Evolutionary conservation across 2,888 invertebrate species (phyloP).

Genomic region (Tribolium freemani): DNA sequence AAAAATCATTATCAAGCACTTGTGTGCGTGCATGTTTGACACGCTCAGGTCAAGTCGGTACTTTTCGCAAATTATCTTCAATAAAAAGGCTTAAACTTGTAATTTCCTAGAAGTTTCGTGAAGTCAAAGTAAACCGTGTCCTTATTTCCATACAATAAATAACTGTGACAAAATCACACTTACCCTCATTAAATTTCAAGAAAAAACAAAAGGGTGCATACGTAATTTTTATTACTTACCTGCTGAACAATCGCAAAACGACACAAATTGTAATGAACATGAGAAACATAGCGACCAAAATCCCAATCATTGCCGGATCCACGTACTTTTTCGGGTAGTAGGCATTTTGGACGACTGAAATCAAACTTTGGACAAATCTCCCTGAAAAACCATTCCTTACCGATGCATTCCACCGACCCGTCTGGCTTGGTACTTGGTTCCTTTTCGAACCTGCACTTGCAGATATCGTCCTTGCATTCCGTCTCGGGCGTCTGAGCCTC

Average conservation of each 20-base stretch:
- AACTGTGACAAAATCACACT: not conserved
- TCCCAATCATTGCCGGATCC: slow-evolving; percentile 92
- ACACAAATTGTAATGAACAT: slow-evolving; percentile 96
- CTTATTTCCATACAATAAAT: not conserved
- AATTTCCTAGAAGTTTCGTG: not conserved
- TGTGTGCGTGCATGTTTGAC: not conserved
- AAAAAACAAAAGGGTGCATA: slow-evolving; percentile 15
- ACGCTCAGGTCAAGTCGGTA: not conserved
- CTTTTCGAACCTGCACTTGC: slow-evolving; percentile 86
- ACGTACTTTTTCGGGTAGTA: slow-evolving; percentile 77
- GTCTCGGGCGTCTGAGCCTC: slow-evolving; percentile 81
- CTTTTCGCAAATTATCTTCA: not conserved
- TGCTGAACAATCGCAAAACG: slow-evolving; percentile 91
- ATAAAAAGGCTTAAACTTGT: not conserved
- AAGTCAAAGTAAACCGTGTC: not conserved
- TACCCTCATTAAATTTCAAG: not conserved
- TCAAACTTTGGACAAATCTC: not conserved
- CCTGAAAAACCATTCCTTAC: slow-evolving; percentile 68
- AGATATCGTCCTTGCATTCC: slow-evolving; percentile 84
- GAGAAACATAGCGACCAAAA: slow-evolving; percentile 90
- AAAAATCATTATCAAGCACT: not conserved
- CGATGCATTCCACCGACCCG: slow-evolving; percentile 81
- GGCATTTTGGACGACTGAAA: slow-evolving; percentile 73
- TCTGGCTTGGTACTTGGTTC: slow-evolving; percentile 78
- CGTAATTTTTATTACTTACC: slow-evolving; percentile 72